Percentiles rank a stretch among this genome's conserved stretches.
Conservation (phyloP, 1,140 invertebrate species). For the Conus ventricosus region DNA sequence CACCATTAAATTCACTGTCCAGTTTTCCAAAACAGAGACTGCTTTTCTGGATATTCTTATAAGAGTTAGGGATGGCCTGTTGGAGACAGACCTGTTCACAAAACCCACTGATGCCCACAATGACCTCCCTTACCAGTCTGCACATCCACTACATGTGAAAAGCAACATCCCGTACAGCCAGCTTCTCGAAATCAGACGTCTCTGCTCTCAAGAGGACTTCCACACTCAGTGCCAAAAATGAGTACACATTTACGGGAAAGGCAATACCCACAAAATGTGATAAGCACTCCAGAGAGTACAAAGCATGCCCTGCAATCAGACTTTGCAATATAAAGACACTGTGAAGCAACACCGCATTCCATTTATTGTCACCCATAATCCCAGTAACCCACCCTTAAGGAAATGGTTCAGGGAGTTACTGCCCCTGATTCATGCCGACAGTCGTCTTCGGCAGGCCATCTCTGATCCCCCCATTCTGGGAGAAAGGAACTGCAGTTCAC, state of each 20-base stretch:
- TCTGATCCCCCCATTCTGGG: background rate
- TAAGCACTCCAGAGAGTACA: background rate
- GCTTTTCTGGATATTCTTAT: background rate
- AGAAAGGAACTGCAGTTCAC: background rate
- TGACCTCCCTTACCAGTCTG: background rate
- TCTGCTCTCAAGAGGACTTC: background rate
- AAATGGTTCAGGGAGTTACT: background rate
- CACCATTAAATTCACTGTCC: background rate
- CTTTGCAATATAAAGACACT: background rate
- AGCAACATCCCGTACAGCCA: background rate
- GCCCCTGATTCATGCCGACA: background rate
- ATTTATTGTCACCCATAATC: background rate
- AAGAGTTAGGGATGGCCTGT: background rate
- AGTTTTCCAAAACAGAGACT: background rate
- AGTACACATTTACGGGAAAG: background rate
- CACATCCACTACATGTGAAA: background rate
- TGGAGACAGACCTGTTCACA: background rate
- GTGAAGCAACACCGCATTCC: background rate
- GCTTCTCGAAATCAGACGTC: background rate
- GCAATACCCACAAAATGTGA: background rate
- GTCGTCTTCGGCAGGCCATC: background rate
- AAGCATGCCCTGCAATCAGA: background rate
- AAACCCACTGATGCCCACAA: background rate
- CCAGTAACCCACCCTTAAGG: background rate
- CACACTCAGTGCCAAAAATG: background rate